A percentile compares a stretch with the other conserved stretches of the same genome.
Conservation (phyloP, 2,888 invertebrate genomes). For the Alentia gelatinosa region DNA sequence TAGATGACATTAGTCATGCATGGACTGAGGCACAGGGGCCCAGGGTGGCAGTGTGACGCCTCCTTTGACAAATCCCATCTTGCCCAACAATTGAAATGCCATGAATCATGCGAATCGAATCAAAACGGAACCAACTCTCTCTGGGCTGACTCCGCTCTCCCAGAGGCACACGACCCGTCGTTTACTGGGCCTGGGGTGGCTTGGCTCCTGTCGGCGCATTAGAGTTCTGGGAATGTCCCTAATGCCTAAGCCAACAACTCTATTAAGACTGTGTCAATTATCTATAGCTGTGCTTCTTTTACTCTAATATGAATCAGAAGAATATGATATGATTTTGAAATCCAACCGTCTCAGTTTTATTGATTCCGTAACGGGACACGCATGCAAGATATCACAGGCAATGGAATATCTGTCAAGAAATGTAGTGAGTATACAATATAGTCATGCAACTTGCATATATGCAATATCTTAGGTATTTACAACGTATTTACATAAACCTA, state of each 20-base stretch:
- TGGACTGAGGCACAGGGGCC: not conserved
- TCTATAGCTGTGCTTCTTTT: too few species aligned
- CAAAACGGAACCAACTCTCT: slow-evolving; percentile 19
- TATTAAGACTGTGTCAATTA: not conserved
- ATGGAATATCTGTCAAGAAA: too few species aligned
- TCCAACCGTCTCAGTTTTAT: too few species aligned
- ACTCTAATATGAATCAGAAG: too few species aligned
- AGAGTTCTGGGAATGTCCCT: not conserved
- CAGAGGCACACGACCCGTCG: not conserved
- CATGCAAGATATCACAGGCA: too few species aligned
- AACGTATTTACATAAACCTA: too few species aligned
- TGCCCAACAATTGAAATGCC: slow-evolving; percentile 47
- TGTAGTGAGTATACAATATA: too few species aligned
- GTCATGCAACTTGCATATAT: too few species aligned
- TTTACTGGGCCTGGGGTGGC: not conserved
- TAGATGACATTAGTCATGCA: slow-evolving; percentile 44
- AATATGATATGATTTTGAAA: too few species aligned
- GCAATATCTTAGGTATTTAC: too few species aligned
- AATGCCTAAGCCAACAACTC: not conserved
- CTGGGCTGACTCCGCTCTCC: not conserved
- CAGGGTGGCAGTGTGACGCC: not conserved
- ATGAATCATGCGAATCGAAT: slow-evolving; percentile 37
- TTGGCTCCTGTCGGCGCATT: slow-evolving; percentile 12
- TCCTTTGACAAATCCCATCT: slow-evolving; percentile 24
- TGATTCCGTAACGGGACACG: too few species aligned